These are phyloP conservation scores for Craterocephalus amniculus DNA, from an alignment of 2,797 vertebrate species.

Conservation along the genomic window DNA sequence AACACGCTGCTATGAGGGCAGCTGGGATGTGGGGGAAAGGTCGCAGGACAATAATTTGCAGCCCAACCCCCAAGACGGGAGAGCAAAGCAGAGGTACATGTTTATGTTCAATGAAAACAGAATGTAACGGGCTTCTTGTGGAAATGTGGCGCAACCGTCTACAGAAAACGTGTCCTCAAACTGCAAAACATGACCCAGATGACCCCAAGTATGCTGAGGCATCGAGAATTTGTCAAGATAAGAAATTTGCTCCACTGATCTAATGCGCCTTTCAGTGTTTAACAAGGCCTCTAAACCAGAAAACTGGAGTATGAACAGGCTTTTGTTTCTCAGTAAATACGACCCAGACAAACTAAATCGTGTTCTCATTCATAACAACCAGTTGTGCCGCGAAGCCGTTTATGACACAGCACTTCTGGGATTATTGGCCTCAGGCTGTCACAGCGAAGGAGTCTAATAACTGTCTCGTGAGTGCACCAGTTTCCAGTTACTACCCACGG, in stretches of 20 bases:
- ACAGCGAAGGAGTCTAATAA: slow-evolving; percentile 25
- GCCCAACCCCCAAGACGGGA: slow-evolving; percentile 56
- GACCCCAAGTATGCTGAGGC: not conserved
- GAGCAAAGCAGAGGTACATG: slow-evolving; percentile 45
- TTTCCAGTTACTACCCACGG: slow-evolving; percentile 45
- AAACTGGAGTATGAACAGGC: not conserved
- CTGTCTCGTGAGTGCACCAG: slow-evolving; percentile 27
- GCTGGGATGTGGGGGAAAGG: slow-evolving; percentile 82
- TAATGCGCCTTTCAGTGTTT: not conserved
- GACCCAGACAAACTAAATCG: not conserved
- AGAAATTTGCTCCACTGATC: not conserved
- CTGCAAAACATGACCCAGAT: not conserved
- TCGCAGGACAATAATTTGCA: slow-evolving; percentile 63
- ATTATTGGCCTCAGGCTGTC: not conserved
- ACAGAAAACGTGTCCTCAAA: not conserved
- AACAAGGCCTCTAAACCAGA: not conserved
- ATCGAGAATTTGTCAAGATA: not conserved
- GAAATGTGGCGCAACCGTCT: not conserved
- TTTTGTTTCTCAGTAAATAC: slow-evolving; percentile 5
- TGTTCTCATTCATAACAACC: not conserved
- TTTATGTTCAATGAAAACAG: slow-evolving; percentile 42
- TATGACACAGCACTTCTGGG: slow-evolving; percentile 27
- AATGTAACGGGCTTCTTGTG: slow-evolving; percentile 18
- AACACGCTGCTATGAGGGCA: slow-evolving; percentile 43
- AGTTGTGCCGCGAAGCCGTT: not conserved